Base-by-base conservation (phyloP, 2,113 vertebrate species). In the Nibea coibor region DNA sequence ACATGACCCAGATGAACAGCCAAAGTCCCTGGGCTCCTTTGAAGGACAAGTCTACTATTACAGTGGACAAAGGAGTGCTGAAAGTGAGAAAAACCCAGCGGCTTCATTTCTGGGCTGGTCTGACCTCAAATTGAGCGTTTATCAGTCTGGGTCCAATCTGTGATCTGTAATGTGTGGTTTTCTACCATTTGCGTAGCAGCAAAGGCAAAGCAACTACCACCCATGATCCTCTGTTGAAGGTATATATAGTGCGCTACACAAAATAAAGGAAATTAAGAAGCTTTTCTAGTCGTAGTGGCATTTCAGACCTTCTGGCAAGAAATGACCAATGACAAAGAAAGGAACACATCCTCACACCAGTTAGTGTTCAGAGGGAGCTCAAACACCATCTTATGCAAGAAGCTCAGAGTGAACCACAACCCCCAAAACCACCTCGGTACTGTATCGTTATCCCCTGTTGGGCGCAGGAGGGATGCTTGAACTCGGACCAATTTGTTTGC, bases 11-110 rank as follows among this genome's bases (percentile, higher is more conserved):
- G 62, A 83, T 70, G 57, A 85, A 69, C 67, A 47, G 69, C 58
- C 72, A 69, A 50, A 61, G 69, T 78, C 69, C 45, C 75, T 47
- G 65, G 59, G 64, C 80, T 80, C 72, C 47, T 10, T 51, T 74
- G 85, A 78, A 78, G 75, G 84, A 80, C 67, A 64, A 54, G 58
- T 51, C 70, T 83, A 31, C 76, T 74, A 57, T 88, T 87, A 87
- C 79, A 76, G 61, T 62, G 48, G 66, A 88, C 84, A 88, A 65
- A 75, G 47, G 70, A 62, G 48, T 0, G 35, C n/a, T 80, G 80
- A 81, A 64, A 67, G 66, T 48, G 28, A 81, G 45, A 77, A 50
- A 64, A 75, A 78, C 15, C 14, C 65, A n/a, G 69, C 24, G 6
- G 61, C 45, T 69, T 81, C 57, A 75, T 73, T 22, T 69, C 68